Percentiles rank a stretch among this genome's conserved stretches.
Evolutionary conservation across 2,113 vertebrate genomes (phyloP).

Genomic region (Patagioenas fasciata): DNA sequence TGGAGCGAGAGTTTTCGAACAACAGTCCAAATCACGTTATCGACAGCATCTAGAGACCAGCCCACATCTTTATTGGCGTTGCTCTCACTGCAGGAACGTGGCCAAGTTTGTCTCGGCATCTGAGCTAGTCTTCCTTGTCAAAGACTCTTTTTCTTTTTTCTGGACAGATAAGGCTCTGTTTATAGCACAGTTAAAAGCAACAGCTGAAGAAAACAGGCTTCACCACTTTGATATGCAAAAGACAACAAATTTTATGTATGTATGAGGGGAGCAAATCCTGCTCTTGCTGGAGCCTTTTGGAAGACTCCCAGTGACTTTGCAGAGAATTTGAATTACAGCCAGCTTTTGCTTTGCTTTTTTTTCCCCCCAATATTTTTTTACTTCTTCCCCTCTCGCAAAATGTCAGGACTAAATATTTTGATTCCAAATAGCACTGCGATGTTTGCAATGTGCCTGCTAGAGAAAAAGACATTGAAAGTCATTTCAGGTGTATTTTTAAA

Average conservation of each 20-base stretch:
- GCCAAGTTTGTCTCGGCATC: constrained; percentile 19
- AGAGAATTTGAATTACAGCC: background rate
- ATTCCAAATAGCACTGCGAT: background rate
- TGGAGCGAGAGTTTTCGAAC: background rate
- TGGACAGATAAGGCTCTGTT: background rate
- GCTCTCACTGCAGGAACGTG: background rate
- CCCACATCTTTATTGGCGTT: background rate
- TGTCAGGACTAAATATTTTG: constrained; percentile 21
- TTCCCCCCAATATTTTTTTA: no score
- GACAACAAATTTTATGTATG: background rate
- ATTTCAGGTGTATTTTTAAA: background rate
- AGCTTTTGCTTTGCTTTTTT: background rate
- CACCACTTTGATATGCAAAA: constrained; percentile 11
- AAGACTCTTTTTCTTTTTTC: background rate
- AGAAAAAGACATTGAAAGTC: background rate
- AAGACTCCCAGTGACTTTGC: constrained; percentile 25
- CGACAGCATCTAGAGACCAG: background rate
- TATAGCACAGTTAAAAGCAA: background rate
- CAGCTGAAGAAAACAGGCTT: constrained; percentile 31
- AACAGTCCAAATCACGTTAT: background rate
- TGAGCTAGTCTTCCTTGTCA: background rate
- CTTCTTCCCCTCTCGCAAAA: background rate
- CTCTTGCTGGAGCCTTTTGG: background rate
- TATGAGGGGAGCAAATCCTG: background rate
- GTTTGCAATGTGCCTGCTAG: background rate